Base-by-base conservation (phyloP, 1,140 invertebrate genomes). In the Procambarus clarkii region DNA sequence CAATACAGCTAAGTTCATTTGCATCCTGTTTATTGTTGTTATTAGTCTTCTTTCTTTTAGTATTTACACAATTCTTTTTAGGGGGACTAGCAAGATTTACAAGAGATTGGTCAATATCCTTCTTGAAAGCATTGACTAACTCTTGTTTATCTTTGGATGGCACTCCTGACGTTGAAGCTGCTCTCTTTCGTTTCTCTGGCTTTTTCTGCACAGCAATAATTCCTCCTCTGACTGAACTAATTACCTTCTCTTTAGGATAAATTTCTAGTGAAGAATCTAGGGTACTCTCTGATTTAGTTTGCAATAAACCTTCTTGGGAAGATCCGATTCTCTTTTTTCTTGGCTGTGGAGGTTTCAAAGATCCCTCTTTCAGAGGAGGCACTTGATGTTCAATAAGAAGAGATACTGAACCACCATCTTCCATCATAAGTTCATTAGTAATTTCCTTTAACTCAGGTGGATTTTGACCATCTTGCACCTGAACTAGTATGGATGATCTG, bases 161-260 rank as follows among this genome's bases (percentile, higher is more conserved):
- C 11, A 79, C 60, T 46, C 77, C 77, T 18, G 74, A 85, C 44
- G 77, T 79, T 8, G 88, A 91, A 34, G 82, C 74, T n/a, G 89
- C 82, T 44, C 89, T 58, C 48, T 91, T 91, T 48, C 89, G 82
- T 74, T 89, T 89, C 2, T 44, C 80, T 21, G 86, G 58, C 79
- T 71, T 88, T 50, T 88, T 88, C 8, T 46, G 86, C 50, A 46
- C 60, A 48, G 80, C 24, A 60, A 13, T 84, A 15, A 18, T 24
- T 80, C n/a, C 24, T 69, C 5, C 64, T 69, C 18, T 69, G 5
- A 18, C 21, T n/a, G 34, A 8, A 34, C 34, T 34, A 21, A 7
- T 74, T 74, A 74, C 69, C 24, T 74, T n/a, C 15, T 18, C 18
- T 74, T 5, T 21, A 74, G 69, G 7, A 34, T 34, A 34, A 34